These are phyloP conservation scores for Nymphalis polychloros DNA, from an alignment of 2,888 invertebrate species.

Conservation along the genomic window DNA sequence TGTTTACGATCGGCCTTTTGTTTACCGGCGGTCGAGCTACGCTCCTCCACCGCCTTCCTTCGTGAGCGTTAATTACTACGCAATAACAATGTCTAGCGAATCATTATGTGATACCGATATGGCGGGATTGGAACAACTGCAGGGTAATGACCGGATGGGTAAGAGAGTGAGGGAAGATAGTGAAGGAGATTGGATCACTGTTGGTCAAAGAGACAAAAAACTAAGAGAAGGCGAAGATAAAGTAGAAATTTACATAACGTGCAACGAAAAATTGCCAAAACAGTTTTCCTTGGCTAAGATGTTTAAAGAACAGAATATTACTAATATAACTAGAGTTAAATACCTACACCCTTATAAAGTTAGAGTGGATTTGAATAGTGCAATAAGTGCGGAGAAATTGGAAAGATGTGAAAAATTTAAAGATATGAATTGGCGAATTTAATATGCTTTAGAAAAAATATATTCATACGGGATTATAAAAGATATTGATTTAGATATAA, in stretches of 20 bases:
- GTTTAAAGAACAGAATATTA: constrained; percentile 12
- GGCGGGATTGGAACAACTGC: neutral
- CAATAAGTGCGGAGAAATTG: neutral
- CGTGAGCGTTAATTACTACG: too few species aligned
- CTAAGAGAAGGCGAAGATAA: neutral
- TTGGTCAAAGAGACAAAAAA: neutral
- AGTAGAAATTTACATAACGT: neutral
- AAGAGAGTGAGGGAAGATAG: neutral
- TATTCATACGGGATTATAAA: neutral
- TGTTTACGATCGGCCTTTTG: neutral
- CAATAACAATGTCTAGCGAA: neutral
- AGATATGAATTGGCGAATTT: neutral
- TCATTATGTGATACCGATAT: neutral
- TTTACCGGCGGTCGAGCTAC: constrained; percentile 17
- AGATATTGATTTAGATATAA: too few species aligned
- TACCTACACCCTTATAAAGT: constrained; percentile 10
- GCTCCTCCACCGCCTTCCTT: neutral
- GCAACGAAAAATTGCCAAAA: constrained; percentile 6
- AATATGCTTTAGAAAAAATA: neutral
- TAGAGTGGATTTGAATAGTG: neutral
- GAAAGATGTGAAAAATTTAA: neutral
- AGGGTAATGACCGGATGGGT: neutral
- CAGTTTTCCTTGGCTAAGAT: constrained; percentile 9
- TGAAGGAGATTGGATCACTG: neutral
- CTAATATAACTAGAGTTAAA: constrained; percentile 3